Conservation (phyloP, 2,113 vertebrate species). For the Oncorhynchus masou region DNA sequence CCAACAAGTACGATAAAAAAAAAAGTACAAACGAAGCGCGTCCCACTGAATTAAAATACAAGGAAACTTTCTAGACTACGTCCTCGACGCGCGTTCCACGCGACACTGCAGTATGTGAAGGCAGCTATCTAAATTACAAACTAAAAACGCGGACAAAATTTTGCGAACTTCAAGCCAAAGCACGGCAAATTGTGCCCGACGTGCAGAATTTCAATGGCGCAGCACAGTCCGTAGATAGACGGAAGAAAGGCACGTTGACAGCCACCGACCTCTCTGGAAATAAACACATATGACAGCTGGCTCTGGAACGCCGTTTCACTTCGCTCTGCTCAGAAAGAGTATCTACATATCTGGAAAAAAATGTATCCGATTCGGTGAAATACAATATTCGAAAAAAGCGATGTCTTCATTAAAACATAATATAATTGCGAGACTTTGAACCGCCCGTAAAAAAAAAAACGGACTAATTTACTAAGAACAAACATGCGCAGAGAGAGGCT, state of each 20-base stretch:
- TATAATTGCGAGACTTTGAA: slow-evolving; percentile 37
- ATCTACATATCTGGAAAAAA: too few relatives aligned
- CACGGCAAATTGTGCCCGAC: background rate
- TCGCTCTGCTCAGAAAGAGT: background rate
- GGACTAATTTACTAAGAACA: background rate
- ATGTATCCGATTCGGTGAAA: too few relatives aligned
- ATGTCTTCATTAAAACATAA: background rate
- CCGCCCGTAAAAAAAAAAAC: slow-evolving; percentile 10
- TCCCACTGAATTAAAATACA: background rate
- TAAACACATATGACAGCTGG: slow-evolving; percentile 19
- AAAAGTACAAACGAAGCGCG: background rate
- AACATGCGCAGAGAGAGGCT: slow-evolving; percentile 36
- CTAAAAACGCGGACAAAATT: too few relatives aligned
- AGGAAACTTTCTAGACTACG: background rate
- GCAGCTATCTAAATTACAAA: too few relatives aligned
- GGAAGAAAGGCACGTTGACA: slow-evolving; percentile 30
- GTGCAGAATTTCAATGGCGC: slow-evolving; percentile 31
- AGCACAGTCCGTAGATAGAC: slow-evolving; percentile 2
- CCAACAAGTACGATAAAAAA: too few relatives aligned
- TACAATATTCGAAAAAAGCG: background rate
- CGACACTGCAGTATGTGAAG: too few relatives aligned
- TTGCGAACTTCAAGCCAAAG: background rate
- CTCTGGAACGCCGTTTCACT: background rate
- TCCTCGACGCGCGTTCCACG: background rate
- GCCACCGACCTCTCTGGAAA: slow-evolving; percentile 13